Evolutionary conservation across 2,888 invertebrate genomes (phyloP).

Genomic region (Cheilosia scutellata): DNA sequence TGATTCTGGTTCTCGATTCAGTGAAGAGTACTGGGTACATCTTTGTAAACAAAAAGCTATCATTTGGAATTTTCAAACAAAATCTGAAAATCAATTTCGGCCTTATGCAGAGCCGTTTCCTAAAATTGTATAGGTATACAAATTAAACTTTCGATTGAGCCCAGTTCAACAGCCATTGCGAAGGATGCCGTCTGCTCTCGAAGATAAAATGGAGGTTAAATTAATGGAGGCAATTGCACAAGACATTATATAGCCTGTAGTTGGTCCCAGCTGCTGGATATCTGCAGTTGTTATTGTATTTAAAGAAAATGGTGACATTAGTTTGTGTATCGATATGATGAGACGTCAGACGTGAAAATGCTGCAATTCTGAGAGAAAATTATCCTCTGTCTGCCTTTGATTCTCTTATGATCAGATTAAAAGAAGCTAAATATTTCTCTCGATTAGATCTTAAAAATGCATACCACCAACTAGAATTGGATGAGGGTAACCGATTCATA

Average conservation of each 20-base stretch:
- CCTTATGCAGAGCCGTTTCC: slow-evolving; percentile 11
- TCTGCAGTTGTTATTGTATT: slow-evolving; percentile 79
- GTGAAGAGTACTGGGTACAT: neutral
- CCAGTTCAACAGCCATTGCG: neutral
- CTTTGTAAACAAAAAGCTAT: neutral
- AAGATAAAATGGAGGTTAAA: neutral
- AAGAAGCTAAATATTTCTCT: too few relatives aligned
- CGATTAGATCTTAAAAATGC: too few relatives aligned
- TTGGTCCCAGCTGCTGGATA: slow-evolving; percentile 78
- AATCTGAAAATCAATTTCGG: slow-evolving; percentile 10
- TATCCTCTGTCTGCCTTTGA: too few relatives aligned
- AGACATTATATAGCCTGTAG: slow-evolving; percentile 79
- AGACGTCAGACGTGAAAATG: too few relatives aligned
- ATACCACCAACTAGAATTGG: too few relatives aligned
- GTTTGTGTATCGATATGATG: slow-evolving; percentile 73
- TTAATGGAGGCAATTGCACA: slow-evolving; percentile 61
- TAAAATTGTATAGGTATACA: neutral
- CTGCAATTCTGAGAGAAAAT: too few relatives aligned
- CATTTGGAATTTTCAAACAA: slow-evolving; percentile 1
- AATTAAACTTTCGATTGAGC: neutral
- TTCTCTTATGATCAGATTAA: too few relatives aligned
- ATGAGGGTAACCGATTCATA: too few relatives aligned
- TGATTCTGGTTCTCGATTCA: slow-evolving; percentile 10
- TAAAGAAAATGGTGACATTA: slow-evolving; percentile 77
- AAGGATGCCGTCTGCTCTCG: neutral